A percentile compares a stretch with the other conserved stretches of the same genome.
Conservation (phyloP, 2,888 invertebrate genomes). For the Drosophila mayaguana region DNA sequence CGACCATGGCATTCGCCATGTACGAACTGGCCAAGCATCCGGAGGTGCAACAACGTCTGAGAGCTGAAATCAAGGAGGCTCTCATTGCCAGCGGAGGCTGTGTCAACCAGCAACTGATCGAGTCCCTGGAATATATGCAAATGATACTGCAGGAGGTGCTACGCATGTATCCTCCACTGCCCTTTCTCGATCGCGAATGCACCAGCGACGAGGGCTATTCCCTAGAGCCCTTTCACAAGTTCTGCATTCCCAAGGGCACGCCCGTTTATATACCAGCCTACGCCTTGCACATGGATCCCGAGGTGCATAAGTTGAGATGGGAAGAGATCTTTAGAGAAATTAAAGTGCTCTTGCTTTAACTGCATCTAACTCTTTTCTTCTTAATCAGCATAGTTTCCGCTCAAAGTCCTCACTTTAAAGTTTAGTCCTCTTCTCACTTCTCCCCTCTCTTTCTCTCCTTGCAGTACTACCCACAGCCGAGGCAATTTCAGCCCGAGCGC, state of each 20-base stretch:
- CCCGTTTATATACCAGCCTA: conserved; percentile 82
- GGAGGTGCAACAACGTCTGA: conserved; percentile 84
- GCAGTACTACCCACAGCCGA: conserved; percentile 83
- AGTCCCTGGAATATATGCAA: conserved; percentile 85
- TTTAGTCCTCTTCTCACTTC: background rate
- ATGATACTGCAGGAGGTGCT: conserved; percentile 83
- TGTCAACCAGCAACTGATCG: conserved; percentile 84
- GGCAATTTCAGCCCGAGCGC: conserved; percentile 83
- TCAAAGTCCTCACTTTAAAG: no score
- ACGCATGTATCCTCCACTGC: conserved; percentile 84
- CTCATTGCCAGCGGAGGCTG: conserved; percentile 81
- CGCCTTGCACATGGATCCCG: conserved; percentile 83
- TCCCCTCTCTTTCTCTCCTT: conserved; percentile 3
- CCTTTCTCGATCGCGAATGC: conserved; percentile 84
- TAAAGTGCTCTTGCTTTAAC: no score
- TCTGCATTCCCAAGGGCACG: conserved; percentile 80
- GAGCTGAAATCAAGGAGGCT: conserved; percentile 84
- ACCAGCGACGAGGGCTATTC: conserved; percentile 70
- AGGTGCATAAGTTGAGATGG: background rate
- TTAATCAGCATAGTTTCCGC: no score
- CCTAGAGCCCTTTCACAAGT: conserved; percentile 75
- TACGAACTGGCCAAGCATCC: conserved; percentile 85
- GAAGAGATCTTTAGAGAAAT: no score
- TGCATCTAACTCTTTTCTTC: no score
- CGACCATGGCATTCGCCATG: conserved; percentile 85